These are phyloP conservation scores for Chiloscyllium plagiosum DNA, from an alignment of 2,113 vertebrate genomes.

Conservation along the genomic window DNA sequence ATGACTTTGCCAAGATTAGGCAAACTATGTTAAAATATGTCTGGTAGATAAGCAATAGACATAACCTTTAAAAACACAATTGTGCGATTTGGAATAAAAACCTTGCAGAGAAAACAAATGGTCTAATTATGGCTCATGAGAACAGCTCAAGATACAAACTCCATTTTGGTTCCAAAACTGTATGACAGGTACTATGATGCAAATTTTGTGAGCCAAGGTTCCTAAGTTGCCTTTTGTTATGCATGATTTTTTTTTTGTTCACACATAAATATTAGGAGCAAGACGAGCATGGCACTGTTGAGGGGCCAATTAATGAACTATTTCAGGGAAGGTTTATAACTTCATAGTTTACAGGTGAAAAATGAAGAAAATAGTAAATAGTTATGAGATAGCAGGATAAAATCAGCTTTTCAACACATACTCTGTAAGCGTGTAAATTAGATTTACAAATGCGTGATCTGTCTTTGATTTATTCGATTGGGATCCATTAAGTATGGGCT, in stretches of 20 bases:
- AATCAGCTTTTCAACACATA: not conserved
- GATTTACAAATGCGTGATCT: not conserved
- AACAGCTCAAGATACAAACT: not conserved
- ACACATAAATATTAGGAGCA: not conserved
- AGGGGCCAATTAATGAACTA: not conserved
- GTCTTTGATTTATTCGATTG: constrained; percentile 8
- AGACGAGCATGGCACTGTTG: not conserved
- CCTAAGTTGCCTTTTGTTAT: not conserved
- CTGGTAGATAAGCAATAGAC: not conserved
- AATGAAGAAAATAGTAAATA: not conserved
- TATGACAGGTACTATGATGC: too few species aligned
- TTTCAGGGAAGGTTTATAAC: not conserved
- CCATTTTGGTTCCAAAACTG: too few species aligned
- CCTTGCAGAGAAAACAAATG: not conserved
- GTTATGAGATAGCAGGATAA: not conserved
- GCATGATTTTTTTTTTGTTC: not conserved
- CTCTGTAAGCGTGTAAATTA: not conserved
- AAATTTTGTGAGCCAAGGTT: not conserved
- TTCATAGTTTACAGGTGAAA: not conserved
- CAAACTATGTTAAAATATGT: not conserved
- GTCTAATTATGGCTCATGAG: not conserved
- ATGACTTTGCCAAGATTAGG: not conserved
- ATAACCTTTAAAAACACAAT: not conserved
- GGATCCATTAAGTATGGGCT: not conserved
- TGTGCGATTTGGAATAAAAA: not conserved